Percentiles rank a stretch among this genome's conserved stretches.
Evolutionary conservation across 2,888 invertebrate species (phyloP).

Genomic region (Habrosyne pyritoides): DNA sequence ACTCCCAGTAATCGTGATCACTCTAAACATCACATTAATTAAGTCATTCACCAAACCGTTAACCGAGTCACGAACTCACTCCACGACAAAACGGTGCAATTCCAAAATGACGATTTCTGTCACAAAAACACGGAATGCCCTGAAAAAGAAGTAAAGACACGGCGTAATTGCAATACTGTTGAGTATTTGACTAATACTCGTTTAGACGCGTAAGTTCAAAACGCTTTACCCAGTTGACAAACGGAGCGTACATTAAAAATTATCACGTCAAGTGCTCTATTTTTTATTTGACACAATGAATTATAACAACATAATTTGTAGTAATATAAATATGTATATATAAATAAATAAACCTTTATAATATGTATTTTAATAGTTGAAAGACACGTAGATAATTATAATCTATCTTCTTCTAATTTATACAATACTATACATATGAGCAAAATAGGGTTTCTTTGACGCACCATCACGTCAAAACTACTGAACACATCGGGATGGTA

Average conservation of each 20-base stretch:
- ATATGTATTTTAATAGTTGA: no score
- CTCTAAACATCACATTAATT: not conserved
- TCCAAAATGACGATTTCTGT: not conserved
- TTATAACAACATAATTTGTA: no score
- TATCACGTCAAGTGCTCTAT: conserved; percentile 1
- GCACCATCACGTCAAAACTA: no score
- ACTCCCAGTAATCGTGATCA: not conserved
- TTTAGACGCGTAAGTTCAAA: conserved; percentile 7
- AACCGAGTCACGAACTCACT: not conserved
- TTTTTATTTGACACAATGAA: not conserved
- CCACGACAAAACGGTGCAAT: not conserved
- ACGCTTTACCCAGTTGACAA: conserved; percentile 12
- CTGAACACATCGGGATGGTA: no score
- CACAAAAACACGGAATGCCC: conserved; percentile 12
- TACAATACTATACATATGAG: no score
- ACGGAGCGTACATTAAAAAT: conserved; percentile 11
- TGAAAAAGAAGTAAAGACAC: conserved; percentile 5
- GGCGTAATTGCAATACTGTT: not conserved
- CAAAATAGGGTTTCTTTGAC: no score
- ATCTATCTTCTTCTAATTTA: no score
- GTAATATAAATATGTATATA: no score
- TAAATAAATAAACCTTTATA: no score
- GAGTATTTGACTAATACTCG: conserved; percentile 1
- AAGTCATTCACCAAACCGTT: not conserved
- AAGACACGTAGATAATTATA: no score